Conservation (phyloP, 2,888 invertebrate species). For the Oscheius myriophilus region DNA sequence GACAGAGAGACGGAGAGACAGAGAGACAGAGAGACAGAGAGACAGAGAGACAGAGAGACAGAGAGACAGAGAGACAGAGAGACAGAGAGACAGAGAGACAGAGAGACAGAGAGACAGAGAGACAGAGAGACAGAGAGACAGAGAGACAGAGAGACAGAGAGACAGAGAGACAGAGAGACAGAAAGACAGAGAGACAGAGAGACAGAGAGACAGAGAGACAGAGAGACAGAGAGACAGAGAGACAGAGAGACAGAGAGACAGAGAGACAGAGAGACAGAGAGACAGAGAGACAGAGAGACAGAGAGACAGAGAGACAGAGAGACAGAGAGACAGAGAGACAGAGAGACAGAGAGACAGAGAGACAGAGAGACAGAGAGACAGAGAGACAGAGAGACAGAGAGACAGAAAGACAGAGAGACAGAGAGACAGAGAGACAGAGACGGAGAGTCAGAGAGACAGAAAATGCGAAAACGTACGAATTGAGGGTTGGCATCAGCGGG, state of each 20-base stretch:
- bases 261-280: background rate
- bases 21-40: background rate
- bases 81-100: background rate
- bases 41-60: background rate
- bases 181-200: background rate
- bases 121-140: background rate
- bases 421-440: constrained; percentile 2
- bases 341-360: background rate
- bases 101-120: background rate
- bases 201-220: background rate
- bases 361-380: background rate
- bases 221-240: background rate
- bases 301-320: background rate
- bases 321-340: background rate
- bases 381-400: background rate
- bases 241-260: background rate
- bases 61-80: background rate
- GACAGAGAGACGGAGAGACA: constrained; percentile 2
- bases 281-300: background rate
- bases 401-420: background rate
- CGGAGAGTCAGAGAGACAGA: too few species aligned
- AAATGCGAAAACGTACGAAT: background rate
- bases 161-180: background rate
- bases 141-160: background rate
- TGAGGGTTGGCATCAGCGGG: constrained; percentile 15